Evolutionary conservation across 2,888 invertebrate species (phyloP).

Genomic region (Xestia ashworthii): DNA sequence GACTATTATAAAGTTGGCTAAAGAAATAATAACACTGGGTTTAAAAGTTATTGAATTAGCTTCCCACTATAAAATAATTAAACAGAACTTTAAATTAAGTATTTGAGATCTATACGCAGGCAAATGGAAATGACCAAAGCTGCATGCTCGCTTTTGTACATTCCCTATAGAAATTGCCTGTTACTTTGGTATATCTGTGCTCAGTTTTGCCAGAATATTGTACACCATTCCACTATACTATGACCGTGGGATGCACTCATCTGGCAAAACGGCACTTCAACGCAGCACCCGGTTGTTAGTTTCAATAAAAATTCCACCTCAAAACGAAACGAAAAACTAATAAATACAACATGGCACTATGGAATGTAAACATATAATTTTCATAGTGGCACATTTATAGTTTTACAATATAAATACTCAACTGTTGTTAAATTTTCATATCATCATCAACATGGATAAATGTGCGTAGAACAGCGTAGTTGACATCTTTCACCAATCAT

Average conservation of each 20-base stretch:
- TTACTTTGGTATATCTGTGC: conserved; percentile 16
- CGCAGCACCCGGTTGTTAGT: background rate
- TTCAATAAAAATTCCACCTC: conserved; percentile 59
- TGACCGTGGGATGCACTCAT: background rate
- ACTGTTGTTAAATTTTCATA: conserved; percentile 60
- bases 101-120: conserved; percentile 50
- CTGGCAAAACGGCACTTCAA: conserved; percentile 39
- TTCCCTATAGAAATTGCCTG: conserved; percentile 13
- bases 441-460: conserved; percentile 52
- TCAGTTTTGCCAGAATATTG: conserved; percentile 28
- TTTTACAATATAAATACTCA: conserved; percentile 58
- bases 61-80: conserved; percentile 55
- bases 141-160: conserved; percentile 49
- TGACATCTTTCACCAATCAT: background rate
- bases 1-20: conserved; percentile 41
- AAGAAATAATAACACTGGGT: conserved; percentile 58
- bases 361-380: conserved; percentile 88
- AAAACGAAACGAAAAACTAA: conserved; percentile 53
- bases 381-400: conserved; percentile 81
- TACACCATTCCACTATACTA: conserved; percentile 19
- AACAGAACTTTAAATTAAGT: conserved; percentile 52
- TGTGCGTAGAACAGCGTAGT: conserved; percentile 37
- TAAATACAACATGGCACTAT: conserved; percentile 83
- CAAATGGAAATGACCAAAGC: conserved; percentile 46
- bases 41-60: conserved; percentile 40